These are phyloP conservation scores for Myotis myotis DNA, from an alignment of 2,797 vertebrate genomes.

Conservation along the genomic window DNA sequence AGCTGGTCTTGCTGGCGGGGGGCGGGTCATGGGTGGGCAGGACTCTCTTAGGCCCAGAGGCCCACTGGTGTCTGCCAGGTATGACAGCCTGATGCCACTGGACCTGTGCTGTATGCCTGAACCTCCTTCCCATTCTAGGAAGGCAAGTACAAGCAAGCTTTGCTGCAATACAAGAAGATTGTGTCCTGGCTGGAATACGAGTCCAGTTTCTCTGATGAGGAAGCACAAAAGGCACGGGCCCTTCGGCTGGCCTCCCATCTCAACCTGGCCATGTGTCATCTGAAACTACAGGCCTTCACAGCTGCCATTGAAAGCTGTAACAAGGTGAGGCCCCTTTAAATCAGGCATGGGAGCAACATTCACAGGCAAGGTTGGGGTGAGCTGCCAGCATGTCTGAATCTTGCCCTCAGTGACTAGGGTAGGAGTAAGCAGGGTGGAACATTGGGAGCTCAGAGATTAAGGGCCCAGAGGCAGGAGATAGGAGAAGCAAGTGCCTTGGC, in stretches of 20 bases:
- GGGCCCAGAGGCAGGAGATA: background rate
- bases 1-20: background rate
- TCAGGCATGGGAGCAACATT: background rate
- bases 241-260: constrained; percentile 94
- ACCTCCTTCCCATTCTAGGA: constrained; percentile 83
- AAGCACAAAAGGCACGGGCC: constrained; percentile 84
- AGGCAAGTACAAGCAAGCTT: constrained; percentile 93
- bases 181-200: constrained; percentile 96
- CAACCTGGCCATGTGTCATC: constrained; percentile 96
- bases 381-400: background rate
- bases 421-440: background rate
- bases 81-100: background rate
- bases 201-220: constrained; percentile 87
- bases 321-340: constrained; percentile 87
- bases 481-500: background rate
- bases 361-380: background rate
- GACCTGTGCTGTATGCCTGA: background rate
- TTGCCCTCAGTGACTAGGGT: background rate
- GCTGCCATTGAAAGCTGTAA: constrained; percentile 93
- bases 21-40: background rate
- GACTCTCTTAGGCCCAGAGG: background rate
- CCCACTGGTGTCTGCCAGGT: background rate
- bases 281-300: constrained; percentile 92
- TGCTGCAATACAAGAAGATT: constrained; percentile 96
- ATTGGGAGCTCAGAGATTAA: background rate